These are phyloP conservation scores for Tetanocera ferruginea DNA, from an alignment of 2,888 invertebrate species.

Conservation along the genomic window DNA sequence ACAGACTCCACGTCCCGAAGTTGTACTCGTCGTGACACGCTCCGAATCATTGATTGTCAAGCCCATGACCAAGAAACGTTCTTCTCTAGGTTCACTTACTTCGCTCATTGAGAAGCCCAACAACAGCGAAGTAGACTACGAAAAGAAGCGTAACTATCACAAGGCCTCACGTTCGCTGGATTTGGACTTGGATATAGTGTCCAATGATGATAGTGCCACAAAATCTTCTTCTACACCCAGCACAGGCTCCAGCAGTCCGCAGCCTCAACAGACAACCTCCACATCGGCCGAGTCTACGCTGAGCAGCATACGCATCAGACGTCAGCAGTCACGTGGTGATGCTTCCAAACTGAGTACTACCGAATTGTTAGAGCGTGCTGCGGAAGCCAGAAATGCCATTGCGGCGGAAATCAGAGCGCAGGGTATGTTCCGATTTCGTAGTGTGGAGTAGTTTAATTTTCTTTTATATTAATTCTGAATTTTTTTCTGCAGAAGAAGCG, in stretches of 20 bases:
- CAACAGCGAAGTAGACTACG: conserved; percentile 60
- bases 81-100: conserved; percentile 68
- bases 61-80: conserved; percentile 67
- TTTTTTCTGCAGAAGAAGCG: conserved; percentile 57
- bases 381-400: conserved; percentile 66
- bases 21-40: conserved; percentile 82
- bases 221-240: conserved; percentile 42
- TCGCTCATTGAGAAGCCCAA: conserved; percentile 68
- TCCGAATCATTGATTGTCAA: conserved; percentile 68
- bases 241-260: conserved; percentile 59
- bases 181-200: conserved; percentile 67
- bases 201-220: conserved; percentile 57
- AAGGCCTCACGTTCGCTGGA: conserved; percentile 69
- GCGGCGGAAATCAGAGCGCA: conserved; percentile 68
- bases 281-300: conserved; percentile 57
- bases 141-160: conserved; percentile 67
- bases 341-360: conserved; percentile 67
- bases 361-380: conserved; percentile 66
- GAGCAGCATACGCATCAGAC: conserved; percentile 62
- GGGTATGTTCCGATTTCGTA: conserved; percentile 51
- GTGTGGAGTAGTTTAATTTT: neutral
- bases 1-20: conserved; percentile 83
- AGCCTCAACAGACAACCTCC: conserved; percentile 46
- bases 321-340: conserved; percentile 65
- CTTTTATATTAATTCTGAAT: neutral